A percentile compares a stretch with the other conserved stretches of the same genome.
Evolutionary conservation across 1,140 invertebrate genomes (phyloP).

Genomic region (Gonioctena quinquepunctata): DNA sequence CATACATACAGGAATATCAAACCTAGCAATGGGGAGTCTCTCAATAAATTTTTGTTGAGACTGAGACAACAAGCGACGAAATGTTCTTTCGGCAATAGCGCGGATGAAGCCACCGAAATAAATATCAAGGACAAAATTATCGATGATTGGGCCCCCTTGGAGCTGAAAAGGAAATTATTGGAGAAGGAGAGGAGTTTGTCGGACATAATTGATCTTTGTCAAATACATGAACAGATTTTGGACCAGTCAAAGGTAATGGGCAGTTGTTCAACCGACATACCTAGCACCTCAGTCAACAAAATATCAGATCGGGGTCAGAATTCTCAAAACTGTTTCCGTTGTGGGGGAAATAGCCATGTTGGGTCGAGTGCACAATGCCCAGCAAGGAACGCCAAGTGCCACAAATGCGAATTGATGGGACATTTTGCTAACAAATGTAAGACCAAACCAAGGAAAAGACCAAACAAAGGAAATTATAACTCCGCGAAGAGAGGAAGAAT

Average conservation of each 20-base stretch:
- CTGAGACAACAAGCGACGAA: too few species aligned
- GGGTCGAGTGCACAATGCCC: slow-evolving; percentile 7
- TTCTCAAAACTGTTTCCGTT: neutral
- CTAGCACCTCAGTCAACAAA: neutral
- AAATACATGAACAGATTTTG: too few species aligned
- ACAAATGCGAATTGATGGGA: slow-evolving; percentile 18
- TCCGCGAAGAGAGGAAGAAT: neutral
- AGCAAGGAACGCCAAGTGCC: slow-evolving; percentile 20
- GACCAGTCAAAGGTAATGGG: neutral
- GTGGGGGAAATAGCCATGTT: neutral
- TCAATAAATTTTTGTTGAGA: too few species aligned
- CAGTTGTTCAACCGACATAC: neutral
- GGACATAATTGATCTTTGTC: too few species aligned
- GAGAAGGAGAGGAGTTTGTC: too few species aligned
- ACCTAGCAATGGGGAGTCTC: too few species aligned
- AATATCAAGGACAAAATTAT: too few species aligned
- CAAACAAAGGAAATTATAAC: neutral
- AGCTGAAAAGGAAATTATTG: too few species aligned
- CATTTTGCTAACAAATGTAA: slow-evolving; percentile 26
- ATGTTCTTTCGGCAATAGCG: too few species aligned
- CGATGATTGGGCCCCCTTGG: too few species aligned
- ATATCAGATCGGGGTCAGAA: neutral
- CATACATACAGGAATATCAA: too few species aligned
- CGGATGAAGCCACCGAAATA: too few species aligned
- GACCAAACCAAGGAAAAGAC: slow-evolving; percentile 8